phyloP scores from a whole-genome alignment of 2,797 vertebrate species.

The Spondyliosoma cantharus region DNA sequence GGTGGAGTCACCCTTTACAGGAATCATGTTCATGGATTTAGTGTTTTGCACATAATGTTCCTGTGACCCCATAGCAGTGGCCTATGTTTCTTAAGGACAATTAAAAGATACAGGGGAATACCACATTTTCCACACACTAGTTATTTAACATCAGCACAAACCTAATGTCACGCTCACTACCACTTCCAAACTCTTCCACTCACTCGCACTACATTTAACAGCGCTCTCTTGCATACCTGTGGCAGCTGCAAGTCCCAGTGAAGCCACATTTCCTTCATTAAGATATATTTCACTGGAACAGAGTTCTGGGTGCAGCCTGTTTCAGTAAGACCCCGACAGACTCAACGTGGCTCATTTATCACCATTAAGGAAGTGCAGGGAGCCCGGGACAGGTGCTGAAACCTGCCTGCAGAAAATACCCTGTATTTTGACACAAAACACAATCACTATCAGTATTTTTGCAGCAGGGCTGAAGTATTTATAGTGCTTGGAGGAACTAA shows the following conservation, averaged over 20 bases:
- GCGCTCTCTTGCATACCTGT: slow-evolving; percentile 47
- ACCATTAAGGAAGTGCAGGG: slow-evolving; percentile 59
- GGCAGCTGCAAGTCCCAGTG: slow-evolving; percentile 59
- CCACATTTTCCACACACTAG: slow-evolving; percentile 4
- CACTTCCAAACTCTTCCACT: slow-evolving; percentile 29
- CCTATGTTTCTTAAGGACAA: neutral
- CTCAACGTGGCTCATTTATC: slow-evolving; percentile 66
- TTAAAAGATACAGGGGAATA: neutral
- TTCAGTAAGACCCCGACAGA: slow-evolving; percentile 72
- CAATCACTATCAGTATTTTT: slow-evolving; percentile 38
- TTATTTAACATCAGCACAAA: slow-evolving; percentile 36
- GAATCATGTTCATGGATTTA: neutral
- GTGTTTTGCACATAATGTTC: slow-evolving; percentile 9
- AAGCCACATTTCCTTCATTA: slow-evolving; percentile 74
- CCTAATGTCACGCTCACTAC: slow-evolving; percentile 2
- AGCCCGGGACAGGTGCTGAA: slow-evolving; percentile 64
- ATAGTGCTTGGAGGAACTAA: slow-evolving; percentile 9
- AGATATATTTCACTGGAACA: slow-evolving; percentile 66
- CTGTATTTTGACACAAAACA: slow-evolving; percentile 58
- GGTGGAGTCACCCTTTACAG: too few species aligned
- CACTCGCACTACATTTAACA: slow-evolving; percentile 60
- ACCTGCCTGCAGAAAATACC: slow-evolving; percentile 48
- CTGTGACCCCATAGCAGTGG: neutral
- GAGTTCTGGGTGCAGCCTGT: slow-evolving; percentile 63
- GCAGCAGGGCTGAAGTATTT: slow-evolving; percentile 28